phyloP scores from a whole-genome alignment of 2,888 invertebrate genomes.

The Drosophila mercatorum region DNA sequence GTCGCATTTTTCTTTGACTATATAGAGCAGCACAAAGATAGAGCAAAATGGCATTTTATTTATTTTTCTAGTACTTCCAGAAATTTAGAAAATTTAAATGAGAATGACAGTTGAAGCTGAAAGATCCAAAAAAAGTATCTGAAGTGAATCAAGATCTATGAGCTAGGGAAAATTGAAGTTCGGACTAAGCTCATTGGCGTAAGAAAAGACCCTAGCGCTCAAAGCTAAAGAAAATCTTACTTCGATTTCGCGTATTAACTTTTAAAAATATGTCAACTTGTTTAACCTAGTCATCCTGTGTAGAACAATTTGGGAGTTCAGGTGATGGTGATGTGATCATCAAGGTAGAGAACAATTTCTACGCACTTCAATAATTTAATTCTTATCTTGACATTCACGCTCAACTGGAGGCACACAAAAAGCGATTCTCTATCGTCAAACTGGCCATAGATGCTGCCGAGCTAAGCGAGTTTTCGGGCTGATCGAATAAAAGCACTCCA shows the following conservation, averaged over 20 bases:
- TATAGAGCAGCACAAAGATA: constrained; percentile 55
- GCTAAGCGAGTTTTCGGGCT: constrained; percentile 20
- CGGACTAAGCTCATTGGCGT: too few species aligned
- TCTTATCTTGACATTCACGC: constrained; percentile 64
- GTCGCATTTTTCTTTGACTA: constrained; percentile 37
- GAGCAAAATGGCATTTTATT: constrained; percentile 51
- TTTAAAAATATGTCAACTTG: too few species aligned
- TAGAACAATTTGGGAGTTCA: too few species aligned
- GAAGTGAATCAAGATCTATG: not conserved
- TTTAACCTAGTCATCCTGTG: too few species aligned
- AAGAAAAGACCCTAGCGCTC: too few species aligned
- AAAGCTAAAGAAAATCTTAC: not conserved
- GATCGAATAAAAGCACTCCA: constrained; percentile 16
- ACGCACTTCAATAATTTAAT: constrained; percentile 1
- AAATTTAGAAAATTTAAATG: constrained; percentile 6
- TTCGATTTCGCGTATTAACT: too few species aligned
- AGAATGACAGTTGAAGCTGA: constrained; percentile 23
- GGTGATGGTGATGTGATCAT: not conserved
- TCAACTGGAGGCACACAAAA: constrained; percentile 55
- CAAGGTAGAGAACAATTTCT: not conserved
- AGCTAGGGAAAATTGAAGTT: not conserved
- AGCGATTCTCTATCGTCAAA: constrained; percentile 6
- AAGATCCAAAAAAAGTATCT: not conserved
- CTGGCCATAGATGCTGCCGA: not conserved
- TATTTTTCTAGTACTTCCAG: not conserved